phyloP scores from a whole-genome alignment of 2,113 vertebrate species.

The Apodemus sylvaticus region DNA sequence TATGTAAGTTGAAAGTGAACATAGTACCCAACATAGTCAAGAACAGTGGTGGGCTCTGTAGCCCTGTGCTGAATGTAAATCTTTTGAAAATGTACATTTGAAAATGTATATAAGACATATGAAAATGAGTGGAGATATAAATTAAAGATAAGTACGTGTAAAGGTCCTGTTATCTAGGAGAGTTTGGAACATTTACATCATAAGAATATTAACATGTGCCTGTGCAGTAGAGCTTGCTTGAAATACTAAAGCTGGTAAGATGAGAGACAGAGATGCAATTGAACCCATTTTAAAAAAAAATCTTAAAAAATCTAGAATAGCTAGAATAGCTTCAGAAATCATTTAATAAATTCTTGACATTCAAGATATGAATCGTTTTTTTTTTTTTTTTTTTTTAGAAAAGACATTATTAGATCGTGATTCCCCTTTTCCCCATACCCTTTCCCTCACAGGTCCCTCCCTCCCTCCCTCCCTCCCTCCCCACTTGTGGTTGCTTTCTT shows the following conservation, averaged over 20 bases:
- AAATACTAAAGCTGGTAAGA: not conserved
- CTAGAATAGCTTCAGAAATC: not conserved
- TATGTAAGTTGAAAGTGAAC: not conserved
- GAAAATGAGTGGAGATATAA: not conserved
- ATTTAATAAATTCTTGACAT: not conserved
- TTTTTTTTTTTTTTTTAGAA: not conserved
- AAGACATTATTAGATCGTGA: not conserved
- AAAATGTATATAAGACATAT: not conserved
- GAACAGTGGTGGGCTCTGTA: not conserved
- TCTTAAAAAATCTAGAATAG: not conserved
- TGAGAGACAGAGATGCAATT: too few relatives aligned
- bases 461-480: too few relatives aligned
- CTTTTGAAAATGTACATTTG: not conserved
- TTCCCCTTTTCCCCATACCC: too few relatives aligned
- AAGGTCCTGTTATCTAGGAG: not conserved
- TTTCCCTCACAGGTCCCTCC: too few relatives aligned
- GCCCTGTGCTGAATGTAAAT: not conserved
- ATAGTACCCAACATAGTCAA: not conserved
- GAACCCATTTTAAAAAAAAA: not conserved
- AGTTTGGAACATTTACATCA: not conserved
- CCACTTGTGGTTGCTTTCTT: too few relatives aligned
- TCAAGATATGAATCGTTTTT: not conserved
- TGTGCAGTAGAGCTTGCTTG: too few relatives aligned
- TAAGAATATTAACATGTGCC: not conserved
- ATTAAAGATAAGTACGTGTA: not conserved